These are phyloP conservation scores for Candidula unifasciata DNA, from an alignment of 2,888 invertebrate species.

Conservation along the genomic window DNA sequence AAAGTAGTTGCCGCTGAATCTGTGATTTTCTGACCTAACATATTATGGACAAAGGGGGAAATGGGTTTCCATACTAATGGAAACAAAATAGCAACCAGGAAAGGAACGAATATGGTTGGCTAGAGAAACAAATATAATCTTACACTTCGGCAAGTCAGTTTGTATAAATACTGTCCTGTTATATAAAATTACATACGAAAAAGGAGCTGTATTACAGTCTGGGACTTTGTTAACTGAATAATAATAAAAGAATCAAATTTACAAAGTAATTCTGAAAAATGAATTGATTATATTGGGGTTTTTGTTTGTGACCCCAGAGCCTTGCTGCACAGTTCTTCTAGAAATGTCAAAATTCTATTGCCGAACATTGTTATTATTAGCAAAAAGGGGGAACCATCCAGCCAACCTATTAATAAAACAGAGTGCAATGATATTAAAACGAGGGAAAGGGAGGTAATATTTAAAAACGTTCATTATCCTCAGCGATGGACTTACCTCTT, in stretches of 20 bases:
- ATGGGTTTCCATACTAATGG: not conserved
- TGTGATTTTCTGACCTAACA: conserved; percentile 33
- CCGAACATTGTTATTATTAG: no score
- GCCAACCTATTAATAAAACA: conserved; percentile 23
- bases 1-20: conserved; percentile 28
- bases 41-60: not conserved
- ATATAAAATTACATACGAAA: no score
- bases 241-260: no score
- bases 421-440: conserved; percentile 19
- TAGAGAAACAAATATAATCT: not conserved
- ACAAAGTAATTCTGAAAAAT: no score
- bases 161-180: no score
- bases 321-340: not conserved
- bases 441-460: not conserved
- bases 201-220: no score
- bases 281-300: no score
- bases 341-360: no score
- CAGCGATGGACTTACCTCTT: conserved; percentile 85
- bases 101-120: not conserved
- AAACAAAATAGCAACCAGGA: not conserved
- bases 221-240: no score
- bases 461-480: no score
- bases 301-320: no score
- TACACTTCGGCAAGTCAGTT: no score
- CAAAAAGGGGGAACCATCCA: not conserved